These are phyloP conservation scores for Heterocephalus glaber DNA, from an alignment of 2,113 vertebrate species.

Conservation along the genomic window DNA sequence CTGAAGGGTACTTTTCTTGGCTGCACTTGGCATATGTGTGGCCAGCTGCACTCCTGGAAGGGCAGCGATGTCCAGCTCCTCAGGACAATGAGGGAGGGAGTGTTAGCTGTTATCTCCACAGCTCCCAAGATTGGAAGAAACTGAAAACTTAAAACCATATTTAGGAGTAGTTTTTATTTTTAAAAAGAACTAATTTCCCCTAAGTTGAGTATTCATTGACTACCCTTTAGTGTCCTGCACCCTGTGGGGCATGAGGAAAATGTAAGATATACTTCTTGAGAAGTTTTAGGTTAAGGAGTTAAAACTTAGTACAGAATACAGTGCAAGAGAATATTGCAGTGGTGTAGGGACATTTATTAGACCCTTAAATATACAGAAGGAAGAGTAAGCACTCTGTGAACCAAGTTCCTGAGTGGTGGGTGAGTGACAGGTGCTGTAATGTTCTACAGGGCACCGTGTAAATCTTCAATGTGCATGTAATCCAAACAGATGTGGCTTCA, in stretches of 20 bases:
- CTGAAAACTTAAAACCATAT: neutral
- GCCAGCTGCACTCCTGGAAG: neutral
- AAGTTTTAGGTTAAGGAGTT: neutral
- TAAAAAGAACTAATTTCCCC: neutral
- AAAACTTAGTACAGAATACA: neutral
- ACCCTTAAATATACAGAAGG: neutral
- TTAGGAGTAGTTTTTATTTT: neutral
- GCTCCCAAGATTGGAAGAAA: neutral
- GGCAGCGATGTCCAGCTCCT: neutral
- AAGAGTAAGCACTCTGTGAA: neutral
- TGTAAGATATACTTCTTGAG: neutral
- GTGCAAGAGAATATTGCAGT: neutral
- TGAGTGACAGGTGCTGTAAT: neutral
- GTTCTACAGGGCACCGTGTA: too few relatives aligned
- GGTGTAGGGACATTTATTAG: neutral
- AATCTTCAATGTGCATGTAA: accelerated
- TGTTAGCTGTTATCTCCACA: neutral
- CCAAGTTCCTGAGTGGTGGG: neutral
- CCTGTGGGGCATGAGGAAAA: neutral
- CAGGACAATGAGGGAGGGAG: too few relatives aligned
- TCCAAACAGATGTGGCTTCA: neutral
- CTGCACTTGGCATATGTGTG: neutral
- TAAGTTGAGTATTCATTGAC: neutral
- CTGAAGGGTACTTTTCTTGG: neutral
- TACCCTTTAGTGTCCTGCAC: neutral